These are phyloP conservation scores for Sakesphorus luctuosus DNA, from an alignment of 2,113 vertebrate species.

Conservation along the genomic window DNA sequence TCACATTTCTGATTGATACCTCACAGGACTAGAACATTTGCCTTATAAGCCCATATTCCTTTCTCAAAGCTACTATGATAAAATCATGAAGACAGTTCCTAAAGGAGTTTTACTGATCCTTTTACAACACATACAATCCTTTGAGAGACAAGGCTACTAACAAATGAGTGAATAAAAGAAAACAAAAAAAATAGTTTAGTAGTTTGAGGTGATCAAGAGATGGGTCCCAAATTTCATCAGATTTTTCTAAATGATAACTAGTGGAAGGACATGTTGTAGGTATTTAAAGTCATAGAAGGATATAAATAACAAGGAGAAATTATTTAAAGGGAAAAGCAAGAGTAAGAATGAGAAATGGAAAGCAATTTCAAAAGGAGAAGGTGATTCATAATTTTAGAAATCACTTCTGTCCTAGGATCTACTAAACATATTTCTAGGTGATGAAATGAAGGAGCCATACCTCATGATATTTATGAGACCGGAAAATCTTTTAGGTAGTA, in stretches of 20 bases:
- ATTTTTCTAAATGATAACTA: neutral
- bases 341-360: neutral
- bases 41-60: neutral
- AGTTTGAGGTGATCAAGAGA: neutral
- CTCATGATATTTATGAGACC: neutral
- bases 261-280: neutral
- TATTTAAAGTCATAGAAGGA: neutral
- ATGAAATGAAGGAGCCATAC: neutral
- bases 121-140: neutral
- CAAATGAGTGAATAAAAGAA: neutral
- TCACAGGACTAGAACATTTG: neutral
- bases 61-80: neutral
- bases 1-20: neutral
- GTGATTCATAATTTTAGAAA: constrained; percentile 18
- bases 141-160: neutral
- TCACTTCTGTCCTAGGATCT: neutral
- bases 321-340: neutral
- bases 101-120: neutral
- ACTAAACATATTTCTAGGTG: neutral
- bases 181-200: neutral
- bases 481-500: neutral
- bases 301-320: neutral
- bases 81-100: neutral
- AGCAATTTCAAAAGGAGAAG: neutral
- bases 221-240: neutral